Percentiles rank a stretch among this genome's conserved stretches.
phyloP scores from a whole-genome alignment of 1,140 invertebrate species.

The Vanessa atalanta region DNA sequence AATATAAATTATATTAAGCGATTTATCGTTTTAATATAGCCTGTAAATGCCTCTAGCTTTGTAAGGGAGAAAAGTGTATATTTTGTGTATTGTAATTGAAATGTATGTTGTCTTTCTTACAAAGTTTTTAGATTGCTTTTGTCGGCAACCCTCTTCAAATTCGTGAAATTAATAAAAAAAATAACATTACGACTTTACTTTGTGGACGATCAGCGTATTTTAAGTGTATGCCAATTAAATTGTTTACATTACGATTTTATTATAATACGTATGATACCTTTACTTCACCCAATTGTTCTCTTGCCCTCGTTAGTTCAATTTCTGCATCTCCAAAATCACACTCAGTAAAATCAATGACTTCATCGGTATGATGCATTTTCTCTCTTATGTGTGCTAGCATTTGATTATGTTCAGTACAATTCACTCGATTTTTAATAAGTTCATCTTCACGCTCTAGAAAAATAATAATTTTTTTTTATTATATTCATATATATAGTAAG shows the following conservation, averaged over 20 bases:
- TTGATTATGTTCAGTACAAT: constrained; percentile 73
- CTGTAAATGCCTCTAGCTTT: neutral
- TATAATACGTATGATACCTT: constrained; percentile 47
- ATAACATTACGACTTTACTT: too few species aligned
- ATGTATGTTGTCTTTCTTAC: too few species aligned
- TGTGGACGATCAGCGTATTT: too few species aligned
- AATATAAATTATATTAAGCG: too few species aligned
- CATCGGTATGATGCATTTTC: constrained; percentile 75
- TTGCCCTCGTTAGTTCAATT: constrained; percentile 61
- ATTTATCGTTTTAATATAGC: neutral
- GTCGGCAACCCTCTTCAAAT: too few species aligned
- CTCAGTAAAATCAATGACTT: constrained; percentile 72
- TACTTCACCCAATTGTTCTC: constrained; percentile 62
- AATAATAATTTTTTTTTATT: neutral
- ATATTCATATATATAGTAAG: too few species aligned
- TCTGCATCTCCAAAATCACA: constrained; percentile 70
- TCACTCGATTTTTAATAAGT: constrained; percentile 66
- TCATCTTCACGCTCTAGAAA: constrained; percentile 71
- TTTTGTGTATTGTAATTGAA: neutral
- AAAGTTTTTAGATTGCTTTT: too few species aligned
- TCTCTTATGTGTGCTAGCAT: constrained; percentile 76
- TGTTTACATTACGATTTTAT: neutral
- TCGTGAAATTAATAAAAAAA: too few species aligned
- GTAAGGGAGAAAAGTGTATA: neutral
- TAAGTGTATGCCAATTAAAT: too few species aligned